These are phyloP conservation scores for Drosophila ironensis DNA, from an alignment of 1,140 invertebrate species.

Conservation along the genomic window DNA sequence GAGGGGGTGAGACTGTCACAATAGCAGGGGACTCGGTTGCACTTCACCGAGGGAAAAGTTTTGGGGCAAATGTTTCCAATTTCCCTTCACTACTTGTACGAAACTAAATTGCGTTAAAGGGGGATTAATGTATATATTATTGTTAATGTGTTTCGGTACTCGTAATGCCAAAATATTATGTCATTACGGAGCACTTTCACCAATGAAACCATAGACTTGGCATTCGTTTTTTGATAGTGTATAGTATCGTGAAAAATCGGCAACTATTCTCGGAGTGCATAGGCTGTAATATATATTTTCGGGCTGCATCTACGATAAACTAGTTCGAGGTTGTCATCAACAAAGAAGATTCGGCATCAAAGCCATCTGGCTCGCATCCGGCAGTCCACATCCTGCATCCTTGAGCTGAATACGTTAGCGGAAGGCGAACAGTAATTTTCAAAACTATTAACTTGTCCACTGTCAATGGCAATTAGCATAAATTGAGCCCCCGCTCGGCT, in stretches of 20 bases:
- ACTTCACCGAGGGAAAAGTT: conserved; percentile 4
- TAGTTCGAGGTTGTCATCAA: conserved; percentile 40
- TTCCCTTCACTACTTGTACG: no score
- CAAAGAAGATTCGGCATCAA: conserved; percentile 18
- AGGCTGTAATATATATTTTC: conserved; percentile 23
- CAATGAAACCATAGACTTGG: no score
- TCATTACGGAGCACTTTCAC: no score
- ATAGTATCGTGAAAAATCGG: no score
- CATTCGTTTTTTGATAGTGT: not conserved
- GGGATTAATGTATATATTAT: no score
- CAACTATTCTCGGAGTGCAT: conserved; percentile 7
- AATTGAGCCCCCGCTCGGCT: conserved; percentile 29
- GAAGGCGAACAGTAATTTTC: conserved; percentile 35
- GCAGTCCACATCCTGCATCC: conserved; percentile 72
- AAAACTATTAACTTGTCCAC: conserved; percentile 65
- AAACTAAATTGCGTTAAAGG: no score
- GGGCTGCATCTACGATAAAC: conserved; percentile 19
- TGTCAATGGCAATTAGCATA: conserved; percentile 67
- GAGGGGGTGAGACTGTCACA: not conserved
- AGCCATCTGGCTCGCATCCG: conserved; percentile 23
- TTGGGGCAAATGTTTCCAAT: no score
- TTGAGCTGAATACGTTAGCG: conserved; percentile 60
- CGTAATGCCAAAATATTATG: no score
- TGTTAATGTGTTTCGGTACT: no score
- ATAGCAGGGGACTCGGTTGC: conserved; percentile 1